Conservation (phyloP, 2,113 vertebrate species). For the Lathamus discolor region DNA sequence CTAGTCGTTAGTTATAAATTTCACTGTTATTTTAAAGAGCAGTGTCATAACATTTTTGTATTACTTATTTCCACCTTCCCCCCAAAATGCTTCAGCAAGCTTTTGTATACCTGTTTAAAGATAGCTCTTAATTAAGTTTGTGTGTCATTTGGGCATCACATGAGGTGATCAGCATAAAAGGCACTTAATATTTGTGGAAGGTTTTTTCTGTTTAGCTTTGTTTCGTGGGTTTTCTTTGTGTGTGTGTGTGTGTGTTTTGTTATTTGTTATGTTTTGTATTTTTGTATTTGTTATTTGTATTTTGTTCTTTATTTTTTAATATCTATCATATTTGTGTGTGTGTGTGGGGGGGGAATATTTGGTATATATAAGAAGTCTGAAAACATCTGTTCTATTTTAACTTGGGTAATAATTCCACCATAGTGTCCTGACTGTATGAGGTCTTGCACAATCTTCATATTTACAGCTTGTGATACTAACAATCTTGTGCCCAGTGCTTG, state of each 20-base stretch:
- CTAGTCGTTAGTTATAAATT: background rate
- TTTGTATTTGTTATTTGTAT: no score
- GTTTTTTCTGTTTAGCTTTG: background rate
- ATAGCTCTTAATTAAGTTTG: background rate
- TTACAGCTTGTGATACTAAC: background rate
- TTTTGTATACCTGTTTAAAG: background rate
- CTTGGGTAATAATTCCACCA: background rate
- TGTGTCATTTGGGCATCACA: background rate
- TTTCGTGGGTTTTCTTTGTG: background rate
- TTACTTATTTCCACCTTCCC: background rate
- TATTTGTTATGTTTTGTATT: no score
- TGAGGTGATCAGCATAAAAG: accelerated
- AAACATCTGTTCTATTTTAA: background rate
- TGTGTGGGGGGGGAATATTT: background rate
- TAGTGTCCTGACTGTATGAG: background rate
- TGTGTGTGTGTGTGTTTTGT: background rate
- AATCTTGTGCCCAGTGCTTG: background rate
- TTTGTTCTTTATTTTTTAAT: background rate
- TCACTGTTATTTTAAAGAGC: background rate
- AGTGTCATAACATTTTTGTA: background rate
- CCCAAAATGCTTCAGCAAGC: background rate
- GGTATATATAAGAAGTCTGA: background rate
- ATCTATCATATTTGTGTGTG: background rate
- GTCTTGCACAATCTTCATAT: background rate
- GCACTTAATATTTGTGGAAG: background rate